These are phyloP conservation scores for Bombus superbus DNA, from an alignment of 1,140 invertebrate genomes.

Conservation along the genomic window DNA sequence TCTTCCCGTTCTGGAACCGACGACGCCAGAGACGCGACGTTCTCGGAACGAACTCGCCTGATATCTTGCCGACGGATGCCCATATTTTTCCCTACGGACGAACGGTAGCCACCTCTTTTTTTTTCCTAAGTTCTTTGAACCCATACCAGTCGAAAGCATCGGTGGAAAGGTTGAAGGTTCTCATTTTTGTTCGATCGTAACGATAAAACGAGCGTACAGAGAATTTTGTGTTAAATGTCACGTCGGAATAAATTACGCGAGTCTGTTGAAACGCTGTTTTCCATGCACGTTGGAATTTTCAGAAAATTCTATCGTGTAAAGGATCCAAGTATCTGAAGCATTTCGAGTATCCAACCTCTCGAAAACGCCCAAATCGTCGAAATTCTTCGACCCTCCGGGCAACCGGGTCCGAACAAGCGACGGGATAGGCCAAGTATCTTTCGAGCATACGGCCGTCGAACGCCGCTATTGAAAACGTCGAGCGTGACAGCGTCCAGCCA, in stretches of 20 bases:
- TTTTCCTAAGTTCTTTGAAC: constrained; percentile 23
- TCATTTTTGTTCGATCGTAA: no score
- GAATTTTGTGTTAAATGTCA: no score
- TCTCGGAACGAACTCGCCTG: constrained; percentile 52
- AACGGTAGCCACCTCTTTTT: constrained; percentile 19
- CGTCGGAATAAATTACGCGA: background rate
- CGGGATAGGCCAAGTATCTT: background rate
- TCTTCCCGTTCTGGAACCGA: constrained; percentile 53
- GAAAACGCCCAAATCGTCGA: background rate
- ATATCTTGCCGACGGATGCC: constrained; percentile 61
- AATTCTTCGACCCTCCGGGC: background rate
- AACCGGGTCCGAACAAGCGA: background rate
- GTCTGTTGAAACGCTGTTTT: background rate
- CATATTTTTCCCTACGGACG: constrained; percentile 47
- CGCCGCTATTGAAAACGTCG: constrained; percentile 17
- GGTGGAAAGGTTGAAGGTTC: background rate
- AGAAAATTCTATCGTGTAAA: background rate
- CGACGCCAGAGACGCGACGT: constrained; percentile 36
- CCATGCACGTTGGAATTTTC: background rate
- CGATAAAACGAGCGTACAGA: no score
- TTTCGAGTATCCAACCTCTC: background rate
- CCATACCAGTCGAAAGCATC: constrained; percentile 24
- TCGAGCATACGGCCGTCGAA: background rate
- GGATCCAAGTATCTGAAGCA: background rate
- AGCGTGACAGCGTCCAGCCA: background rate